A percentile compares a stretch with the other conserved stretches of the same genome.
These are phyloP conservation scores for Xiphorhynchus erythropygius DNA, from an alignment of 2,797 vertebrate genomes.

Conservation along the genomic window DNA sequence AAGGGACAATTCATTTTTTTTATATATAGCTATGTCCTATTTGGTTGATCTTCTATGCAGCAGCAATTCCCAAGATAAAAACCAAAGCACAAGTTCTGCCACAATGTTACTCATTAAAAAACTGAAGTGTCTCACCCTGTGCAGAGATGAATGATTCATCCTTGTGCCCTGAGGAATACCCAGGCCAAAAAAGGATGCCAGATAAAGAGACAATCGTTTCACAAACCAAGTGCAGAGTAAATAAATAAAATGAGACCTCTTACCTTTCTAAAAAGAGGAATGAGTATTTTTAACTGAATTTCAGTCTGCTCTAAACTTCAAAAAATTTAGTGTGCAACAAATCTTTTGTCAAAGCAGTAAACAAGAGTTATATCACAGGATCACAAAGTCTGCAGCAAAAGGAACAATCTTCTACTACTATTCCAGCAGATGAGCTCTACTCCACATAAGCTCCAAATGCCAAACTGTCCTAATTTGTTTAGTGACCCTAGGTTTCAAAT, in stretches of 20 bases:
- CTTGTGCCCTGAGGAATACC: neutral
- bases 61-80: neutral
- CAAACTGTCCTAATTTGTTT: neutral
- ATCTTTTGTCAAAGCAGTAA: neutral
- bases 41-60: neutral
- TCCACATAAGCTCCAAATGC: neutral
- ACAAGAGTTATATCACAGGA: neutral
- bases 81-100: neutral
- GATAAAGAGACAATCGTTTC: neutral
- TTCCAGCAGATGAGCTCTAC: neutral
- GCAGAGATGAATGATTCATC: constrained; percentile 27
- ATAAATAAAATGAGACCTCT: neutral
- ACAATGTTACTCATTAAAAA: constrained; percentile 22
- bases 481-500: neutral
- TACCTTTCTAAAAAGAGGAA: neutral
- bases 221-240: neutral
- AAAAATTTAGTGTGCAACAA: neutral
- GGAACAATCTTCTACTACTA: neutral
- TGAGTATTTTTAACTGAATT: neutral
- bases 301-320: neutral
- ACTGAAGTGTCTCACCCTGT: neutral
- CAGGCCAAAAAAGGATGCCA: neutral
- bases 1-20: accelerated
- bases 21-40: neutral
- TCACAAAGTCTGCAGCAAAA: neutral